A percentile compares a stretch with the other conserved stretches of the same genome.
Conservation (phyloP, 2,888 invertebrate genomes). For the Sphaeridia pumilis region DNA sequence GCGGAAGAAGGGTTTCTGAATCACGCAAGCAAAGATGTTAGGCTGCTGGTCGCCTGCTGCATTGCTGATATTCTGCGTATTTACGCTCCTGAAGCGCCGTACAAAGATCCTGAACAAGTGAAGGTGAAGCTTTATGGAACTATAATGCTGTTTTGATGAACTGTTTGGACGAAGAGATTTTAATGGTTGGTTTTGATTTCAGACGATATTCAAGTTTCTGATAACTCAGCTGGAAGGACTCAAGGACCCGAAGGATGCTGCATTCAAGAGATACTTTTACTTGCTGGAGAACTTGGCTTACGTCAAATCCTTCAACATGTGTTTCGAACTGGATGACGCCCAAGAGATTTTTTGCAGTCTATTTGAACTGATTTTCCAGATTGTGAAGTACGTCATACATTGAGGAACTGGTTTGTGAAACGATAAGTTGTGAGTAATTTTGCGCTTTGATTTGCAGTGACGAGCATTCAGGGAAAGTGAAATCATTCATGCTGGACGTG, state of each 20-base stretch:
- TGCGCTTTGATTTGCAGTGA: slow-evolving; percentile 50
- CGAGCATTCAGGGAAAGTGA: slow-evolving; percentile 90
- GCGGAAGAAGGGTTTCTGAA: slow-evolving; percentile 86
- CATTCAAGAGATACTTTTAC: slow-evolving; percentile 95
- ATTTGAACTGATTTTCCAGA: slow-evolving; percentile 86
- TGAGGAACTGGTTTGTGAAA: neutral
- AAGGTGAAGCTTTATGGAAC: slow-evolving; percentile 43
- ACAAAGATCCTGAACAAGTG: slow-evolving; percentile 88
- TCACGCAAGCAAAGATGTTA: slow-evolving; percentile 82
- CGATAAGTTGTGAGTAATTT: slow-evolving; percentile 3
- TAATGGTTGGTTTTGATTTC: slow-evolving; percentile 37
- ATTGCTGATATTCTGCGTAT: slow-evolving; percentile 93
- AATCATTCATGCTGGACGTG: slow-evolving; percentile 93
- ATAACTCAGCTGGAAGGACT: slow-evolving; percentile 86
- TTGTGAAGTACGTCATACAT: slow-evolving; percentile 73
- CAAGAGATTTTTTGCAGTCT: slow-evolving; percentile 91
- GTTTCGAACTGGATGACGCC: slow-evolving; percentile 92
- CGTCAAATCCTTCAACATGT: slow-evolving; percentile 98
- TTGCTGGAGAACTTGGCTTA: slow-evolving; percentile 91
- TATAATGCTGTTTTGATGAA: slow-evolving; percentile 1
- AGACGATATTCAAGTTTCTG: slow-evolving; percentile 83
- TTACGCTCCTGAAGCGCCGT: slow-evolving; percentile 95
- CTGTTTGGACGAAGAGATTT: neutral
- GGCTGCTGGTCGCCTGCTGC: slow-evolving; percentile 89
- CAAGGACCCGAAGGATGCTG: slow-evolving; percentile 91